Evolutionary conservation across 2,113 vertebrate species (phyloP), one percentile per base, ranked within the genome.

Genomic region (Candoia aspera): DNA sequence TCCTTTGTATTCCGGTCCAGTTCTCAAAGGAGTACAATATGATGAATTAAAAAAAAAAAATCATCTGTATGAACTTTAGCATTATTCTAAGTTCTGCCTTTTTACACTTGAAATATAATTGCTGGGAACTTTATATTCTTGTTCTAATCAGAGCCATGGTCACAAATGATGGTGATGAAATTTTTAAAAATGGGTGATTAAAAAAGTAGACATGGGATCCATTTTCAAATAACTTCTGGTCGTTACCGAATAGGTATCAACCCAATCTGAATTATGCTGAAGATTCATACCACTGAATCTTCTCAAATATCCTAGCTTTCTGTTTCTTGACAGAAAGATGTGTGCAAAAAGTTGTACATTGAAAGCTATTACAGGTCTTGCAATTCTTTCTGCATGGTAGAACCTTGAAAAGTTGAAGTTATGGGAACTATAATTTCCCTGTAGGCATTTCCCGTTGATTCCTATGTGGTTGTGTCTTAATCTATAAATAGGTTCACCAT

Each of bases 1-100:
- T 94, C 91, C 93, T 95, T 93, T 54, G 94, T 23, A 85, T 96
- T 95, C 89, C 89, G 62, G 26, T 88, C 37, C 0, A 0, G 94
- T 94, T 92, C 93, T 92, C 90, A 91, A 96, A 94, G 95, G 95
- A 93, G 42, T 92, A 54, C 54, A 92, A 95, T 96, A 95, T 95
- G 49, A 8, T 49, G 49, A 2, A 37, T 94, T 90, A 90, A 85
- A 88, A 93, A 95, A 92, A 92, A 85, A 91, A 92, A 96, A 95
- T 95, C 79, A 91, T 95, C 93, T 26, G 26, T 90, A 93, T 62
- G 54, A 95, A 94, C 26, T 79, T 15, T 88, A 94, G 64, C 91
- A 93, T 89, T 21, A 29, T 33, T 42, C 26, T 55, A 42, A 57
- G 68, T 83, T 19, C 58, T 42, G 58, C 88, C 86, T 54, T 84